These are phyloP conservation scores for Formica selysi DNA, from an alignment of 1,140 invertebrate species.

Conservation along the genomic window DNA sequence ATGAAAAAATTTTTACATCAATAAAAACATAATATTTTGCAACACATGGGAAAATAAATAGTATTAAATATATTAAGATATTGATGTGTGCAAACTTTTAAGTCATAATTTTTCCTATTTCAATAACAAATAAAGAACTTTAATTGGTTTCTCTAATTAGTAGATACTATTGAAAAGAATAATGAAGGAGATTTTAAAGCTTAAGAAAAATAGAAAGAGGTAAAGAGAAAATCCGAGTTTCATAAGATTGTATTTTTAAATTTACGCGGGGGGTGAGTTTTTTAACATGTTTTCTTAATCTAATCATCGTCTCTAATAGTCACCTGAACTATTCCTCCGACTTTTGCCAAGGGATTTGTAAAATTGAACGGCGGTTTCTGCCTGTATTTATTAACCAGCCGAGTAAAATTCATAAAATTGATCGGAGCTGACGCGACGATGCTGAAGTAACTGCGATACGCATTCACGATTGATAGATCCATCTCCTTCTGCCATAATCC, in stretches of 20 bases:
- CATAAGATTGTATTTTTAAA: background rate
- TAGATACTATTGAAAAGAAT: too few species aligned
- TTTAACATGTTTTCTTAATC: background rate
- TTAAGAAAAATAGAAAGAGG: background rate
- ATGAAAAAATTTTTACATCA: background rate
- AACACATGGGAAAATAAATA: background rate
- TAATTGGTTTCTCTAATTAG: background rate
- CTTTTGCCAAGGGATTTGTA: conserved; percentile 90
- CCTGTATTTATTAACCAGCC: conserved; percentile 92
- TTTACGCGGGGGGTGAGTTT: background rate
- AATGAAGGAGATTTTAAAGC: background rate
- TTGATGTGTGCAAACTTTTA: background rate
- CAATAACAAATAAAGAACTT: background rate
- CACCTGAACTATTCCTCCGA: conserved; percentile 88
- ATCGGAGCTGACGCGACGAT: conserved; percentile 90
- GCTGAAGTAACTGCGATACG: conserved; percentile 92
- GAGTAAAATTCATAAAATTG: conserved; percentile 92
- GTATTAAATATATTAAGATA: too few species aligned
- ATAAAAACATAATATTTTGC: too few species aligned
- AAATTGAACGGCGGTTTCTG: conserved; percentile 94
- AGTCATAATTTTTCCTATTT: background rate
- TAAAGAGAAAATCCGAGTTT: background rate
- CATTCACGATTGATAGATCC: conserved; percentile 85
- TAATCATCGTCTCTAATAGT: conserved; percentile 66
- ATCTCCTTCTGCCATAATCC: conserved; percentile 90